Conservation (phyloP, 2,113 vertebrate species). For the Gymnorhina tibicen region DNA sequence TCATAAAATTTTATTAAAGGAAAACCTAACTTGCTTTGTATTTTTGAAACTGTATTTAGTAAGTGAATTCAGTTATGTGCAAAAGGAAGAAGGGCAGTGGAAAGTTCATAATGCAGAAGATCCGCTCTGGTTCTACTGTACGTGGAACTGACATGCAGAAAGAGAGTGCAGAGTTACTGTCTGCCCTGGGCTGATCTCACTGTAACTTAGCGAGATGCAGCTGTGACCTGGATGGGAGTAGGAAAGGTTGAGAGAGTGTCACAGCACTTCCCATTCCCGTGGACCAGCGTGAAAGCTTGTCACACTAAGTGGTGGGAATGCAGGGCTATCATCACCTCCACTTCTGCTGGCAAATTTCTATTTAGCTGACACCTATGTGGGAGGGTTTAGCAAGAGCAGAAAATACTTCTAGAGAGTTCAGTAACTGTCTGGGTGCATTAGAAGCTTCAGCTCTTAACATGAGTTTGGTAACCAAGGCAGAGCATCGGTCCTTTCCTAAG, state of each 20-base stretch:
- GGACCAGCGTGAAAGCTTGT: rapidly evolving
- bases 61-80: background rate
- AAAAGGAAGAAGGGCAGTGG: background rate
- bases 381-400: background rate
- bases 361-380: background rate
- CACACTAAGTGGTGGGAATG: background rate
- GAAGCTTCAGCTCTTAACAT: background rate
- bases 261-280: rapidly evolving
- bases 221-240: background rate
- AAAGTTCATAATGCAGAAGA: background rate
- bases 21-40: background rate
- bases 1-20: background rate
- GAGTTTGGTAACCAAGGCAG: background rate
- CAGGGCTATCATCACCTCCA: background rate
- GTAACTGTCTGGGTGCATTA: background rate
- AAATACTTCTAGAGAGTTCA: background rate
- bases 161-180: background rate
- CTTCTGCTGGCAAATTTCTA: background rate
- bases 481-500: background rate
- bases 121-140: background rate
- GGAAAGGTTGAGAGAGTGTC: background rate
- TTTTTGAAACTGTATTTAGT: background rate
- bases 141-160: background rate
- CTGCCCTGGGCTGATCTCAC: rapidly evolving
- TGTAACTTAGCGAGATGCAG: background rate